Conservation (phyloP, 2,888 invertebrate species). For the Lasius platythorax region DNA sequence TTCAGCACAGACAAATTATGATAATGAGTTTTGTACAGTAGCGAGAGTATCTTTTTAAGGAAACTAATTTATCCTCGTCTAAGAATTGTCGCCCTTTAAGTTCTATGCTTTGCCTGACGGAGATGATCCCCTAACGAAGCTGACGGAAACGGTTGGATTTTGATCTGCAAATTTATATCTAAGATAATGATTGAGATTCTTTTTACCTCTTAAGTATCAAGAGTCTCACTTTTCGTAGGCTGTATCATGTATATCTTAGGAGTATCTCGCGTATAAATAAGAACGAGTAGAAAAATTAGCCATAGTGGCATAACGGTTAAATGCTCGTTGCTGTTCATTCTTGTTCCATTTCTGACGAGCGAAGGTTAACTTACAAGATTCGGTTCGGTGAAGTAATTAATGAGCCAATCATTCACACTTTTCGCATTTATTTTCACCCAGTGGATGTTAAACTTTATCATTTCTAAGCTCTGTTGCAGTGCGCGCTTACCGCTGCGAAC, state of each 20-base stretch:
- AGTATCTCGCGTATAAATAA: constrained; percentile 59
- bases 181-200: constrained; percentile 57
- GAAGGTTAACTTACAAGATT: constrained; percentile 70
- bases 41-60: constrained; percentile 2
- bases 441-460: constrained; percentile 92
- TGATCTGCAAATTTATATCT: constrained; percentile 64
- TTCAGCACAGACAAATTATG: constrained; percentile 31
- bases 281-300: constrained; percentile 60
- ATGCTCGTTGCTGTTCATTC: constrained; percentile 55
- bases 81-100: constrained; percentile 27
- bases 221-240: constrained; percentile 50
- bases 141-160: constrained; percentile 64
- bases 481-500: constrained; percentile 89
- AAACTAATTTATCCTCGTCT: constrained; percentile 19
- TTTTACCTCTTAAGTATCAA: constrained; percentile 34
- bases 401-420: constrained; percentile 87
- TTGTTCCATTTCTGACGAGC: constrained; percentile 63
- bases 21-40: constrained; percentile 27
- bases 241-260: constrained; percentile 40
- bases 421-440: constrained; percentile 90
- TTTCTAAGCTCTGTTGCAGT: constrained; percentile 92
- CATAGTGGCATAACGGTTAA: constrained; percentile 53
- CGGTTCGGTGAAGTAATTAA: constrained; percentile 79
- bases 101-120: constrained; percentile 29
- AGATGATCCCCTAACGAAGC: constrained; percentile 59